Percentiles rank a stretch among this genome's conserved stretches.
Evolutionary conservation across 2,113 vertebrate species (phyloP).

Genomic region (Anarrhichthys ocellatus): DNA sequence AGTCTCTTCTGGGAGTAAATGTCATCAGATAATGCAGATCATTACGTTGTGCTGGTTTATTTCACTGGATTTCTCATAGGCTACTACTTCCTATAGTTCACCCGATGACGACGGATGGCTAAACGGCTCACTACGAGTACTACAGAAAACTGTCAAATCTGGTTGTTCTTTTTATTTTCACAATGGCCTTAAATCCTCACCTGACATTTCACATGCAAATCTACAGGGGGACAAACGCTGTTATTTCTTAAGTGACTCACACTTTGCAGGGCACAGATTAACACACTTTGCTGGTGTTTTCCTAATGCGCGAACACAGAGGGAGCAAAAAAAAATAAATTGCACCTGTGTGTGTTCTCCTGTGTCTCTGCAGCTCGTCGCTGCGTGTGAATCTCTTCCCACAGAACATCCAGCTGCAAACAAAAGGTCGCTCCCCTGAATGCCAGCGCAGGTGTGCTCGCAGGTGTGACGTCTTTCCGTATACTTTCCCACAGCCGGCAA

Average conservation of each 20-base stretch:
- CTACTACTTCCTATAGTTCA: background rate
- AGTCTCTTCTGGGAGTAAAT: slow-evolving; percentile 13
- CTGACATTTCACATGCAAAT: slow-evolving; percentile 51
- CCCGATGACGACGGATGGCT: background rate
- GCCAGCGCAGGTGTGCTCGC: slow-evolving; percentile 99
- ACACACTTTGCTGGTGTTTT: slow-evolving; percentile 59
- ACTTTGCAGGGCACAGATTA: slow-evolving; percentile 58
- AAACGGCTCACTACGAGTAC: background rate
- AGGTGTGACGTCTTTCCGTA: slow-evolving; percentile 99
- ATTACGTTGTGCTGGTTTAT: slow-evolving; percentile 12
- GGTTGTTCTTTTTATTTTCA: slow-evolving; percentile 20
- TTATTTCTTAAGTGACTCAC: slow-evolving; percentile 48
- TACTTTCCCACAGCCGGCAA: slow-evolving; percentile 97
- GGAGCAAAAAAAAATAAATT: slow-evolving; percentile 40
- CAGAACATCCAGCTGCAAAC: slow-evolving; percentile 99
- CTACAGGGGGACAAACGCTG: slow-evolving; percentile 10
- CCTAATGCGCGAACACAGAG: slow-evolving; percentile 51
- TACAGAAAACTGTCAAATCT: slow-evolving; percentile 40
- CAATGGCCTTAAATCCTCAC: slow-evolving; percentile 26
- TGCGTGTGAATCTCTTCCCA: slow-evolving; percentile 98
- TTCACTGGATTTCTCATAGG: background rate
- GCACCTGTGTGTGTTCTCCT: slow-evolving; percentile 98
- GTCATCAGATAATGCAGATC: slow-evolving; percentile 16
- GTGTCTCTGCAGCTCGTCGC: slow-evolving; percentile 98
- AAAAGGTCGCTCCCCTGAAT: slow-evolving; percentile 98